These are phyloP conservation scores for Peribatodes rhomboidaria DNA, from an alignment of 2,888 invertebrate genomes.

Conservation along the genomic window DNA sequence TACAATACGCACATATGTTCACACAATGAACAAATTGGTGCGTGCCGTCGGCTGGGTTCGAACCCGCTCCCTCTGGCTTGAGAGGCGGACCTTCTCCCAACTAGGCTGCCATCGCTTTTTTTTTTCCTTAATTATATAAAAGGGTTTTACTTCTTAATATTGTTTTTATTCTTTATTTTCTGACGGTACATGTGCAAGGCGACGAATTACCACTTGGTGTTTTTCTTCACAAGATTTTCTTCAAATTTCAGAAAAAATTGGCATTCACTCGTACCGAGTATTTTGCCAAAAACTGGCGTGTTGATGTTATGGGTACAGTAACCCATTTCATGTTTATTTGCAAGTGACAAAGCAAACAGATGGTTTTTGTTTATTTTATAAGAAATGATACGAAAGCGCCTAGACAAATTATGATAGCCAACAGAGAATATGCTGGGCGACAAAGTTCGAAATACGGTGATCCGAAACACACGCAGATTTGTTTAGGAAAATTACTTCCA, in stretches of 20 bases:
- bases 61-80: no score
- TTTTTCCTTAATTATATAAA: no score
- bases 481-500: no score
- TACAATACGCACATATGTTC: no score
- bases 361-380: background rate
- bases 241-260: slow-evolving; percentile 14
- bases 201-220: slow-evolving; percentile 18
- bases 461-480: background rate
- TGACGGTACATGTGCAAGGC: slow-evolving; percentile 13
- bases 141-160: background rate
- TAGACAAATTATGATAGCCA: background rate
- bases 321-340: slow-evolving; percentile 12
- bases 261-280: slow-evolving; percentile 3
- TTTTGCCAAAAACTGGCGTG: slow-evolving; percentile 14
- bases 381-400: background rate
- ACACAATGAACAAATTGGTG: no score
- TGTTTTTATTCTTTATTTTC: slow-evolving; percentile 1
- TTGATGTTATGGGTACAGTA: slow-evolving; percentile 15
- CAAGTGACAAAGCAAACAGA: background rate
- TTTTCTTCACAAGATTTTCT: slow-evolving; percentile 15
- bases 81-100: no score
- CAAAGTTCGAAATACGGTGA: no score
- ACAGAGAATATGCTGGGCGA: background rate
- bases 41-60: no score
- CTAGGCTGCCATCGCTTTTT: no score